phyloP scores from a whole-genome alignment of 2,113 vertebrate genomes.

The Bos javanicus region DNA sequence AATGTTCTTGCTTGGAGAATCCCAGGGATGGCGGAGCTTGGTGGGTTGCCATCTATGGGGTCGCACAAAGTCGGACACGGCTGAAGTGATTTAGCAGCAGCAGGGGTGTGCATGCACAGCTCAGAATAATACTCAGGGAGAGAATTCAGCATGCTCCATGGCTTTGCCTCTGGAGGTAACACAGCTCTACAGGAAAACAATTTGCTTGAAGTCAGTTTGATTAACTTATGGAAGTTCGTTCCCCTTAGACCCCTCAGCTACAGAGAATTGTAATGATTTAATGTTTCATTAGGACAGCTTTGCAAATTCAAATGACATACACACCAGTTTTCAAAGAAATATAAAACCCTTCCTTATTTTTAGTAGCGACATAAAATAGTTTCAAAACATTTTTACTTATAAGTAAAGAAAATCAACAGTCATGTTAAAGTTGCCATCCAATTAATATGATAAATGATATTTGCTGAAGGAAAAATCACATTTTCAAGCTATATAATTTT shows the following conservation, averaged over 20 bases:
- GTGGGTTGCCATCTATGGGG: too few species aligned
- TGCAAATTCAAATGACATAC: neutral
- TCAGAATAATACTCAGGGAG: neutral
- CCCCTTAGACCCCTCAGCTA: neutral
- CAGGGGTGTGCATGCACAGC: neutral
- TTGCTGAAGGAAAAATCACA: neutral
- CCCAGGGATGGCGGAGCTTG: rapidly evolving
- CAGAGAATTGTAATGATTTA: neutral
- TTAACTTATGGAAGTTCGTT: neutral
- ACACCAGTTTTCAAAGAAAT: neutral
- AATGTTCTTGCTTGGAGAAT: too few species aligned
- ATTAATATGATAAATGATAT: neutral
- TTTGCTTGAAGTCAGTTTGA: neutral
- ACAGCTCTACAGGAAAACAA: neutral
- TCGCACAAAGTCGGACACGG: rapidly evolving
- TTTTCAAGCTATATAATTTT: neutral
- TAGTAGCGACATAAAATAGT: neutral
- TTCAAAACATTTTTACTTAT: neutral
- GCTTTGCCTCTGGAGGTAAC: neutral
- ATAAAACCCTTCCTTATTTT: neutral
- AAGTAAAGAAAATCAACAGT: neutral
- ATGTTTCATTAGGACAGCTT: neutral
- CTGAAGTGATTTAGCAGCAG: too few species aligned
- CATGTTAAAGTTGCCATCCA: neutral
- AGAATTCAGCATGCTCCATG: neutral